These are phyloP conservation scores for Papilio xuthus DNA, from an alignment of 1,140 invertebrate genomes.

Conservation along the genomic window DNA sequence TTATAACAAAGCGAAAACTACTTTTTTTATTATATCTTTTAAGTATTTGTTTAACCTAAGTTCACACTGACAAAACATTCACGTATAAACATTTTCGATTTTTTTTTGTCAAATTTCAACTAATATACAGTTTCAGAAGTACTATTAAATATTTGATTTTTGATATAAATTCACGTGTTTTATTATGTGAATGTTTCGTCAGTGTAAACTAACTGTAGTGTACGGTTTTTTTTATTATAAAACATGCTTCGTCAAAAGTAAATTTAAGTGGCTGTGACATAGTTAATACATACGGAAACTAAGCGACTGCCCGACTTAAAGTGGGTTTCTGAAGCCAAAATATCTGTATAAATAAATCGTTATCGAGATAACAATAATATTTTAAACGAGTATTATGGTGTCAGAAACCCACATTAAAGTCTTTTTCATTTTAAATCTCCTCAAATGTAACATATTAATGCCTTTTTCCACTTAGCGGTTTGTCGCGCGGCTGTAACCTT, in stretches of 20 bases:
- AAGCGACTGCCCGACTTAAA: slow-evolving; percentile 50
- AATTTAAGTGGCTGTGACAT: slow-evolving; percentile 73
- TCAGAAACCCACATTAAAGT: no score
- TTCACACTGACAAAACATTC: slow-evolving; percentile 10
- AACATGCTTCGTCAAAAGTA: slow-evolving; percentile 59
- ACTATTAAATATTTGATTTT: not conserved
- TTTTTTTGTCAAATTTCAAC: not conserved
- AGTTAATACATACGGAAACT: slow-evolving; percentile 61
- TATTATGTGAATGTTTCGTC: slow-evolving; percentile 21
- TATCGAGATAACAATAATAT: no score
- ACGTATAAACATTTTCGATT: not conserved
- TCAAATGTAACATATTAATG: not conserved
- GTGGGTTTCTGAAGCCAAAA: no score
- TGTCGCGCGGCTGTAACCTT: no score
- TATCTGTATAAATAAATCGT: no score
- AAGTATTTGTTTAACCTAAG: slow-evolving; percentile 7
- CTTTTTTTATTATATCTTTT: not conserved
- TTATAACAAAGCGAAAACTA: not conserved
- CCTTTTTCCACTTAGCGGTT: not conserved
- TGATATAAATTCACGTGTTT: not conserved
- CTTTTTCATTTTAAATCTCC: not conserved
- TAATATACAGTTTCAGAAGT: no score
- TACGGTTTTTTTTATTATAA: slow-evolving; percentile 53
- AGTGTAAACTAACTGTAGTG: slow-evolving; percentile 32
- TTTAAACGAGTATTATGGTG: no score